Evolutionary conservation across 2,797 vertebrate genomes (phyloP), one percentile per base, ranked within the genome.

Genomic region (Simalia tracyae): DNA sequence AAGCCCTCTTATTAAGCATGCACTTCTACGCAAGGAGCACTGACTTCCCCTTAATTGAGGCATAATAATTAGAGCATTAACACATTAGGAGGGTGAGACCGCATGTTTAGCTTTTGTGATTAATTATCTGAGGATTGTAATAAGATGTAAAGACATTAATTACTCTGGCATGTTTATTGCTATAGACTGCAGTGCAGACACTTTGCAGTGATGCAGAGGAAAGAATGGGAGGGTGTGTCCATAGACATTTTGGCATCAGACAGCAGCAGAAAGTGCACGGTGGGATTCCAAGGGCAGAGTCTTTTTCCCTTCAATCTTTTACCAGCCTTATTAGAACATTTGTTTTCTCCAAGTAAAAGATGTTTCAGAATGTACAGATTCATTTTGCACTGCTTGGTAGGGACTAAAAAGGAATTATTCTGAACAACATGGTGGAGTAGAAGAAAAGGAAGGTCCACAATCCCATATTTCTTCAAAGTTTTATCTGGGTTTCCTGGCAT

Each of bases 51-150:
- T 97, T 98, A 98, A 98, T 97, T 97, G 97, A 98, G 96, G 97
- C 97, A 96, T 98, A 97, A 98, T 98, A 98, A 98, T 98, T 98
- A 98, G 97, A 98, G 97, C 96, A 98, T 97, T 97, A 98, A 97
- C 97, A 98, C 97, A 98, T 98, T 98, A 98, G 97, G 96, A 97
- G 97, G 96, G 97, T 98, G 97, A 97, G 97, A 97, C 97, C 95
- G 97, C 97, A 94, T 97, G 97, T 98, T 98, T 98, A 97, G 97
- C 97, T 98, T 98, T 97, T 98, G 97, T 98, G 97, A 98, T 98
- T 98, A 98, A 98, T 98, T 98, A 98, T 97, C 97, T 97, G 97
- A 98, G 97, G 97, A 97, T 97, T 97, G 97, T 97, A 98, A 97
- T 97, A 98, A 97, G 97, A 98, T 97, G 97, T 98, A 97, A 97